Percentiles rank a stretch among this genome's conserved stretches.
Conservation (phyloP, 2,888 invertebrate species). For the Osedax frankpressi region DNA sequence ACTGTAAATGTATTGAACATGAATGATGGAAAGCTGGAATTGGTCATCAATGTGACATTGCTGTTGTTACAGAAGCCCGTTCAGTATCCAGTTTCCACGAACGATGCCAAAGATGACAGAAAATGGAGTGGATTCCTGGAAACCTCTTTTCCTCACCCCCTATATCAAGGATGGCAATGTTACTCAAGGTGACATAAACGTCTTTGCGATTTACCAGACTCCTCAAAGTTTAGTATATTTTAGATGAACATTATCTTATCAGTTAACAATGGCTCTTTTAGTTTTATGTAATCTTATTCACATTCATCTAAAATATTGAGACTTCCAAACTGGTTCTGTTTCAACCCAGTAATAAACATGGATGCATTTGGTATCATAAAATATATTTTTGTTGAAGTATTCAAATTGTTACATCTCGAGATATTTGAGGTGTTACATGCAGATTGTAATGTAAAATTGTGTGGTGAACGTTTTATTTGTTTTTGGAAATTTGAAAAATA, state of each 20-base stretch:
- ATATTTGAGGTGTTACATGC: neutral
- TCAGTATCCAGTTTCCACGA: slow-evolving; percentile 6
- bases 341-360: neutral
- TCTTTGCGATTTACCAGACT: neutral
- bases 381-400: neutral
- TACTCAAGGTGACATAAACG: slow-evolving; percentile 46
- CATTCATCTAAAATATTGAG: neutral
- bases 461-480: neutral
- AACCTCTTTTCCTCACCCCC: slow-evolving; percentile 65
- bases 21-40: neutral
- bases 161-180: slow-evolving; percentile 60
- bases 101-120: slow-evolving; percentile 7
- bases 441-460: neutral
- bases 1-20: neutral
- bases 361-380: neutral
- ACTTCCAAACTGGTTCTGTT: neutral
- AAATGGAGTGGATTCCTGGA: slow-evolving; percentile 44
- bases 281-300: neutral
- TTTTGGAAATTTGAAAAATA: too few species aligned
- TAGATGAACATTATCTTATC: neutral
- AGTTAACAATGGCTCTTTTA: neutral
- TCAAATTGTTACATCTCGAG: neutral
- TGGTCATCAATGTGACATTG: neutral
- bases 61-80: neutral
- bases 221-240: too few species aligned